Evolutionary conservation across 2,888 invertebrate genomes (phyloP), one percentile per base, ranked within the genome.

Genomic region (Tipula lateralis): DNA sequence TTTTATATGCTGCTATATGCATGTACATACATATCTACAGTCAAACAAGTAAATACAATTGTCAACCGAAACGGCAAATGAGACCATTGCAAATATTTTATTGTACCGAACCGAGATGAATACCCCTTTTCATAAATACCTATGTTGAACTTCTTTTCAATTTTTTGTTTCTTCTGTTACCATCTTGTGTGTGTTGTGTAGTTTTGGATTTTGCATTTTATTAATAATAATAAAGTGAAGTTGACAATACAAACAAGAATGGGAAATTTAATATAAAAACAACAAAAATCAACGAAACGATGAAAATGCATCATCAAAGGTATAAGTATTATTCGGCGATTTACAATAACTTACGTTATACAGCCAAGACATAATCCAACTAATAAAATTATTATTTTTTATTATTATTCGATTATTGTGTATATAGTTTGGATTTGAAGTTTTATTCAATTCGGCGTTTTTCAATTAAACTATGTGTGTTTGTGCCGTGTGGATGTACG

Each of bases 361-460:
- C 44, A 44, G 44, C 44, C 9, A 66, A 66, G 66, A 66, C 66
- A 66, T 66, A 66, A 66, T 66, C 66, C 66, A 66, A 66, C 66
- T 66, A 66, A 66, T 66, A 66, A 66, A 66, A 66, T 66, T 66
- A 66, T 66, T 66, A 66, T n/a, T 66, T 66, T 66, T 66, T 66
- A 66, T 66, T 66, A 24, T 66, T 66, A 13, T n/a, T 3, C 24
- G 66, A 19, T 66, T 12, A 66, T 66, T 66, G 66, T 66, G 66
- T 24, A 24, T 66, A 24, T 24, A 24, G 44, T 16, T 16, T 16
- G 13, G 2, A 7, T 66, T 66, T 66, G 24, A 24, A 24, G 66
- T 66, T 66, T 66, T 66, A 66, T 66, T 66, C 24, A 66, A 66
- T 66, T 66, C 66, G 66, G 66, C 66, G 66, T 66, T 66, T 66